Percentiles rank a stretch among this genome's conserved stretches.
phyloP scores from a whole-genome alignment of 1,140 invertebrate genomes.

The Watersipora subatra region DNA sequence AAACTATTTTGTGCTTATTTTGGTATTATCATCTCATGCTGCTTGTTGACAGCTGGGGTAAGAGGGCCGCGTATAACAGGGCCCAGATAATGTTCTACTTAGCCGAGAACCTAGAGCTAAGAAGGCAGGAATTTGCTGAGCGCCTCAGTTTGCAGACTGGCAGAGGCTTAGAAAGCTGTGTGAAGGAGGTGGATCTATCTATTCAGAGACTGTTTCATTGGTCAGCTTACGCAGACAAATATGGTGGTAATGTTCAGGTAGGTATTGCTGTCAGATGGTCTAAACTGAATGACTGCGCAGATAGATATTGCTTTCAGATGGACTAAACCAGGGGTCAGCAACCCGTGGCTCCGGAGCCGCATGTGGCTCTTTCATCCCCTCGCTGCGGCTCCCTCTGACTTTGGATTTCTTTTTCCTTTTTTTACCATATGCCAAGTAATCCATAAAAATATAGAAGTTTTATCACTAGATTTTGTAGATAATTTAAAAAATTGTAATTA shows the following conservation, averaged over 20 bases:
- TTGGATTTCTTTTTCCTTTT: too few species aligned
- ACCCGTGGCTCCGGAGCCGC: too few species aligned
- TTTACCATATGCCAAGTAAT: too few species aligned
- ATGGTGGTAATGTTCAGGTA: slow-evolving; percentile 39
- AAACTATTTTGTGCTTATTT: too few species aligned
- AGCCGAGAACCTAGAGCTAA: slow-evolving; percentile 41
- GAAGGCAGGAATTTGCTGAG: slow-evolving; percentile 30
- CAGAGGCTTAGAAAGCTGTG: slow-evolving; percentile 17
- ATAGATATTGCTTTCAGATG: neutral
- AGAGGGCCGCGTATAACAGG: slow-evolving; percentile 40
- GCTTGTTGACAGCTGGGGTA: slow-evolving; percentile 43
- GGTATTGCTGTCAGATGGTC: neutral
- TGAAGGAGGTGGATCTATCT: slow-evolving; percentile 35
- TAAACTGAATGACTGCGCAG: neutral
- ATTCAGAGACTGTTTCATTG: slow-evolving; percentile 41
- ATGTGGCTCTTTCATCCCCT: too few species aligned
- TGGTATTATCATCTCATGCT: too few species aligned
- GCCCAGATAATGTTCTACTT: slow-evolving; percentile 44
- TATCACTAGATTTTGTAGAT: too few species aligned
- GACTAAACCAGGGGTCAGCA: neutral
- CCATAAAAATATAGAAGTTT: too few species aligned
- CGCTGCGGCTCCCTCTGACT: too few species aligned
- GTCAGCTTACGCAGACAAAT: slow-evolving; percentile 43
- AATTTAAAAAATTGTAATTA: too few species aligned
- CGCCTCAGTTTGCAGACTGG: slow-evolving; percentile 29